These are phyloP conservation scores for Spea hammondii DNA, from an alignment of 2,797 vertebrate genomes.

Conservation along the genomic window DNA sequence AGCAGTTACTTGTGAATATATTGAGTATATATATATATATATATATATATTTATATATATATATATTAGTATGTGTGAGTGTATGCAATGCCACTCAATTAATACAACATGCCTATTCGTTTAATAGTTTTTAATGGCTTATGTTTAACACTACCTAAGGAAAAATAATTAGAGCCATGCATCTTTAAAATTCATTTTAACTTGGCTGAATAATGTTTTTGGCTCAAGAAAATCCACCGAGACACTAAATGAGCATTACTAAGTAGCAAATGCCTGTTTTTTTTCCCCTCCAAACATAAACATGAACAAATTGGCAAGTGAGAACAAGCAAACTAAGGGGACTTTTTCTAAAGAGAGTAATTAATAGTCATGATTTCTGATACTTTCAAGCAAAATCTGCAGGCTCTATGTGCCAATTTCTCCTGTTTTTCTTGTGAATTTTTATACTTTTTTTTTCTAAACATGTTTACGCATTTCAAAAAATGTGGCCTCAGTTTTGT, in stretches of 20 bases:
- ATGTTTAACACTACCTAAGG: conserved; percentile 30
- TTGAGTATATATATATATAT: too few species aligned
- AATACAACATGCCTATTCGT: conserved; percentile 29
- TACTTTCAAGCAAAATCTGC: conserved; percentile 9
- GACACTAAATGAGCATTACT: conserved; percentile 30
- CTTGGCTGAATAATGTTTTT: conserved; percentile 35
- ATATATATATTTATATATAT: conserved; percentile 16
- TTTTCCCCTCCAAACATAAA: conserved; percentile 16
- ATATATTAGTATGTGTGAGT: background rate
- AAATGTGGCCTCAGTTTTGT: too few species aligned
- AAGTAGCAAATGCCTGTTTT: conserved; percentile 20
- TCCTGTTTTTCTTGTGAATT: conserved; percentile 12
- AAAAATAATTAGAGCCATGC: conserved; percentile 39
- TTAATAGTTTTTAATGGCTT: conserved; percentile 25
- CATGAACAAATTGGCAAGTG: conserved; percentile 6
- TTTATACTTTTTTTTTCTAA: background rate
- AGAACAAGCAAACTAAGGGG: background rate
- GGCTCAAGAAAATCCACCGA: conserved; percentile 23
- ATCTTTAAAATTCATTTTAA: conserved; percentile 37
- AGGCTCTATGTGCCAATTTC: background rate
- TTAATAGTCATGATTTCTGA: background rate
- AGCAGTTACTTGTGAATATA: too few species aligned
- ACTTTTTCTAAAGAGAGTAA: conserved; percentile 8
- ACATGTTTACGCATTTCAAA: conserved; percentile 3
- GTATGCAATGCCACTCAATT: conserved; percentile 36